Evolutionary conservation across 1,140 invertebrate species (phyloP).

Genomic region (Apolygus lucorum): DNA sequence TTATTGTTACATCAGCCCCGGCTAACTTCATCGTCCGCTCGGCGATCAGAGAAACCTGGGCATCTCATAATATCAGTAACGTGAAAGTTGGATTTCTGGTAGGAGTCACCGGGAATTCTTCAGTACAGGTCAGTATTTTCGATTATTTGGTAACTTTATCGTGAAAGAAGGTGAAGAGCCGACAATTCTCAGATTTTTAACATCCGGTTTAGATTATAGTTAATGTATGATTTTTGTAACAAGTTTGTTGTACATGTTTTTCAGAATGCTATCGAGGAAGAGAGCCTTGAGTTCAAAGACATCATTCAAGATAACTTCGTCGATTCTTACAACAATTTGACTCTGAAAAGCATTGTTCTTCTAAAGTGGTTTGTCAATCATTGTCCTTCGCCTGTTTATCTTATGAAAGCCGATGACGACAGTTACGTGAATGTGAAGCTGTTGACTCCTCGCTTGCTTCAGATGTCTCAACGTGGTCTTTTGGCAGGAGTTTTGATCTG

Average conservation of each 20-base stretch:
- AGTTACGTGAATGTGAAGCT: slow-evolving; percentile 69
- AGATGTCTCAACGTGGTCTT: slow-evolving; percentile 20
- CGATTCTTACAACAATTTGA: slow-evolving; percentile 88
- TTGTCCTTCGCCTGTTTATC: slow-evolving; percentile 54
- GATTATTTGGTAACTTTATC: too few relatives aligned
- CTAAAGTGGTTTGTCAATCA: slow-evolving; percentile 66
- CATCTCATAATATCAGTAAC: slow-evolving; percentile 31
- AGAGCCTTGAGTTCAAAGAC: slow-evolving; percentile 61
- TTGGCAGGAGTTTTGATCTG: slow-evolving; percentile 40
- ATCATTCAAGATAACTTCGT: slow-evolving; percentile 84
- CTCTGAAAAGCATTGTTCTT: slow-evolving; percentile 77
- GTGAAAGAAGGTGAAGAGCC: too few relatives aligned
- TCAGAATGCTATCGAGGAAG: slow-evolving; percentile 48
- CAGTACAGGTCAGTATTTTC: slow-evolving; percentile 42
- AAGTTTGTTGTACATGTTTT: slow-evolving; percentile 34
- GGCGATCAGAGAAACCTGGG: slow-evolving; percentile 76
- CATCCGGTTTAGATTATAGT: neutral
- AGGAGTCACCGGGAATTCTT: slow-evolving; percentile 47
- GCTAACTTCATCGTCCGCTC: slow-evolving; percentile 52
- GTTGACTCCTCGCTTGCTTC: slow-evolving; percentile 32
- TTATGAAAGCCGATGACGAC: slow-evolving; percentile 79
- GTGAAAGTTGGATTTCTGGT: slow-evolving; percentile 47
- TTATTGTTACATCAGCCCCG: slow-evolving; percentile 64
- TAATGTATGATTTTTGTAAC: slow-evolving; percentile 7
- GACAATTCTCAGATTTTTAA: too few relatives aligned